Evolutionary conservation across 2,888 invertebrate species (phyloP).

Genomic region (Marronus borbonicus): DNA sequence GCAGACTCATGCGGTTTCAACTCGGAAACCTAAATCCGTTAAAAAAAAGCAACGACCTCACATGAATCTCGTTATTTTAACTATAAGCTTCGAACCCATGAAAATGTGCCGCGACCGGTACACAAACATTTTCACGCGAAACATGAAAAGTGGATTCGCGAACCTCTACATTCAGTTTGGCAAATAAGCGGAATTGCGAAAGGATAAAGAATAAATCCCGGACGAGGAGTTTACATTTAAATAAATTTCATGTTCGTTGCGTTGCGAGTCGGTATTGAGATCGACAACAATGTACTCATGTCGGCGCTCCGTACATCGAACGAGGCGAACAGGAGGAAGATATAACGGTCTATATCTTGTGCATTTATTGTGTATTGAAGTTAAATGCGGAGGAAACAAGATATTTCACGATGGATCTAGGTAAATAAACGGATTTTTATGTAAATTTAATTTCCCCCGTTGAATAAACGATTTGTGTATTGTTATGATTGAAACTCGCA

Average conservation of each 20-base stretch:
- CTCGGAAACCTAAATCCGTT: no score
- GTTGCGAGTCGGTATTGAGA: neutral
- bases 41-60: no score
- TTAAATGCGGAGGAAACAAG: neutral
- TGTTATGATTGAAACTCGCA: neutral
- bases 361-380: slow-evolving; percentile 1
- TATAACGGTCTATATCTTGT: neutral
- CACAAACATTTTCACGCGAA: neutral
- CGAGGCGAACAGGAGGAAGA: neutral
- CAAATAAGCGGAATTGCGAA: slow-evolving; percentile 37
- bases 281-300: slow-evolving; percentile 26
- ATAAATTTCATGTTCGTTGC: slow-evolving; percentile 16
- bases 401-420: slow-evolving; percentile 17
- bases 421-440: slow-evolving; percentile 22
- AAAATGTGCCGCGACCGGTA: neutral
- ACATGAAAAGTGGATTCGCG: slow-evolving; percentile 11
- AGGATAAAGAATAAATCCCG: slow-evolving; percentile 30
- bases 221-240: slow-evolving; percentile 39
- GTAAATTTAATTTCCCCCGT: slow-evolving; percentile 26
- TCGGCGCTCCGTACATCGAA: neutral
- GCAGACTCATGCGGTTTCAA: no score
- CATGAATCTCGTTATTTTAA: no score
- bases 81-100: neutral
- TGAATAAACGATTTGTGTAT: slow-evolving; percentile 24
- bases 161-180: slow-evolving; percentile 24